Percentiles rank a stretch among this genome's conserved stretches.
phyloP scores from a whole-genome alignment of 2,113 vertebrate species.

The Ancistrus triradiatus region DNA sequence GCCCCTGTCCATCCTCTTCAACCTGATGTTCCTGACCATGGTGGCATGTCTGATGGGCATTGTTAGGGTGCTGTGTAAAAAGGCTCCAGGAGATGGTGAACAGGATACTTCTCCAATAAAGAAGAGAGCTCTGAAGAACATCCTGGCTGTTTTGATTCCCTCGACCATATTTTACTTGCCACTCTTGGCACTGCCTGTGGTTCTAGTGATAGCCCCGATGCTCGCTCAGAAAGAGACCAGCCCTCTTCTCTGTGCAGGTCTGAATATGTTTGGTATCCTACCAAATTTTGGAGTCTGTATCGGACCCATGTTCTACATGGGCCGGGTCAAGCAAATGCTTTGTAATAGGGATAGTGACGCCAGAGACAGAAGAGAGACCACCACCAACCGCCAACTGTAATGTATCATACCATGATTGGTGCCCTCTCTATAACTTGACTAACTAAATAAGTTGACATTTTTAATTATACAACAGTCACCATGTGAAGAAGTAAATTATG shows the following conservation, averaged over 20 bases:
- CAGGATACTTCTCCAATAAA: slow-evolving; percentile 39
- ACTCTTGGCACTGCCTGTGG: slow-evolving; percentile 25
- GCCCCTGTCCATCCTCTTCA: slow-evolving; percentile 34
- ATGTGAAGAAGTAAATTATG: too few species aligned
- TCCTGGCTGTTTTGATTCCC: slow-evolving; percentile 50
- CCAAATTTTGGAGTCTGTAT: slow-evolving; percentile 53
- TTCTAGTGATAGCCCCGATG: not conserved
- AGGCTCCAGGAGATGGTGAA: slow-evolving; percentile 46
- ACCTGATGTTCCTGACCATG: slow-evolving; percentile 50
- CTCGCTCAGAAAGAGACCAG: fast-evolving
- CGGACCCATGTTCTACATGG: slow-evolving; percentile 57
- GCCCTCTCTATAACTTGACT: too few species aligned
- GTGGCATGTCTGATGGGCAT: slow-evolving; percentile 44
- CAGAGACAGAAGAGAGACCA: not conserved
- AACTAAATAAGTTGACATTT: too few species aligned
- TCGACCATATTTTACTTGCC: slow-evolving; percentile 47
- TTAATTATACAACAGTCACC: too few species aligned
- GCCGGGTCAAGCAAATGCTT: slow-evolving; percentile 43
- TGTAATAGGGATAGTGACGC: not conserved
- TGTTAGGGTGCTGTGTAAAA: slow-evolving; percentile 37
- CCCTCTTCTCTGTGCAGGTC: fast-evolving
- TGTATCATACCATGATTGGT: too few species aligned
- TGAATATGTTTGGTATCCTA: slow-evolving; percentile 15
- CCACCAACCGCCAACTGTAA: too few species aligned
- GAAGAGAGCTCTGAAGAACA: slow-evolving; percentile 47